These are phyloP conservation scores for Drosophila yakuba DNA, from an alignment of 1,140 invertebrate genomes.

Conservation along the genomic window DNA sequence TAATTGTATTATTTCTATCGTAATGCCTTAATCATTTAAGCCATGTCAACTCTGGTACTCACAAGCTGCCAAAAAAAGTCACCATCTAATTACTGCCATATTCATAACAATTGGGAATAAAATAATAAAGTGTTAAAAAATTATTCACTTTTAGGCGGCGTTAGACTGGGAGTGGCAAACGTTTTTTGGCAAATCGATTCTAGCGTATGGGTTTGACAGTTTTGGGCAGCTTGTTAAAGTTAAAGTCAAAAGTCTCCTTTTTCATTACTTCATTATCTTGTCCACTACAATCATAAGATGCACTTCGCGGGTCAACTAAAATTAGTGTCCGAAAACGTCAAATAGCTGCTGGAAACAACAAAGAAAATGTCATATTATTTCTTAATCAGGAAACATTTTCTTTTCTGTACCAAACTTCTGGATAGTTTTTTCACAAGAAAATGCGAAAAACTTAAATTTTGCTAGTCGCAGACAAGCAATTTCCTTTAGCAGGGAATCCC, in stretches of 20 bases:
- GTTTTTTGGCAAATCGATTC: too few species aligned
- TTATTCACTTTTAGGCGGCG: too few species aligned
- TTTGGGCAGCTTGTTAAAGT: background rate
- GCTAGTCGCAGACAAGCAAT: constrained; percentile 17
- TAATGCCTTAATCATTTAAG: too few species aligned
- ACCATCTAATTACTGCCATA: too few species aligned
- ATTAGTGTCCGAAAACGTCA: constrained; percentile 35
- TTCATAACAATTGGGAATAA: too few species aligned
- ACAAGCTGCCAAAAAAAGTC: too few species aligned
- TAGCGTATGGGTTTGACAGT: too few species aligned
- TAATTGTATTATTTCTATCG: too few species aligned
- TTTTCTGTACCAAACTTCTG: constrained; percentile 46
- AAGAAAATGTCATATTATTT: constrained; percentile 7
- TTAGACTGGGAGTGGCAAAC: too few species aligned
- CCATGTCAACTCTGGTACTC: too few species aligned
- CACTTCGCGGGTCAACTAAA: constrained; percentile 37
- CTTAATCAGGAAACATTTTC: constrained; percentile 32
- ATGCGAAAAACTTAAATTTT: constrained; percentile 25
- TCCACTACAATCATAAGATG: constrained; percentile 5
- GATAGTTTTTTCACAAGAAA: constrained; percentile 37
- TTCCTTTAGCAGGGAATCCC: background rate
- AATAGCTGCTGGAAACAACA: constrained; percentile 34
- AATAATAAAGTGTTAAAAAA: too few species aligned
- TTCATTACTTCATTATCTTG: background rate
- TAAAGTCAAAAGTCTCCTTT: background rate